A percentile compares a stretch with the other conserved stretches of the same genome.
Conservation (phyloP, 2,888 invertebrate species). For the Himalopsyche japonica region DNA sequence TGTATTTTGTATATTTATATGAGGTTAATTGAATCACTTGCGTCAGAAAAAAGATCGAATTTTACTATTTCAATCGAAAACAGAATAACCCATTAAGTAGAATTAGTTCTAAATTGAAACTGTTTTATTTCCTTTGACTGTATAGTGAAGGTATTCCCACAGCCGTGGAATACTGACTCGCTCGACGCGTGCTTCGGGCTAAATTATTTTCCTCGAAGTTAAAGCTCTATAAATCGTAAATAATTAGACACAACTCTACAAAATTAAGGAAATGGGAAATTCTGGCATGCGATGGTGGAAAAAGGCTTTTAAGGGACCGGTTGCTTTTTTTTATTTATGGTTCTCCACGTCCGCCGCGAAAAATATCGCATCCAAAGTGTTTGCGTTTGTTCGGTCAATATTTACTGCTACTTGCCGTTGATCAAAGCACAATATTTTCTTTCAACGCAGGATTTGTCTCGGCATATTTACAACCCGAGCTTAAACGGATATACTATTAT, state of each 20-base stretch:
- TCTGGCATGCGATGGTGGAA: slow-evolving; percentile 28
- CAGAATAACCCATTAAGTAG: neutral
- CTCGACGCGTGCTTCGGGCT: slow-evolving; percentile 19
- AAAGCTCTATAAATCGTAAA: slow-evolving; percentile 40
- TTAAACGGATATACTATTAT: neutral
- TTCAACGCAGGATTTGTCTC: slow-evolving; percentile 21
- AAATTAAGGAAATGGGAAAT: slow-evolving; percentile 36
- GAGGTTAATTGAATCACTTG: too few relatives aligned
- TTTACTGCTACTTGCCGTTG: slow-evolving; percentile 33
- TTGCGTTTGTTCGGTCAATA: slow-evolving; percentile 26
- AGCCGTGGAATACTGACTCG: neutral
- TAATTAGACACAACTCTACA: slow-evolving; percentile 39
- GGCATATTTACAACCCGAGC: neutral
- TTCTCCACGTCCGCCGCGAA: neutral
- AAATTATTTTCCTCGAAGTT: slow-evolving; percentile 37
- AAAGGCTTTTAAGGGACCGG: slow-evolving; percentile 22
- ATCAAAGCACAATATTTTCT: slow-evolving; percentile 37
- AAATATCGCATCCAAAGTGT: slow-evolving; percentile 20
- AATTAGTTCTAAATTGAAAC: neutral
- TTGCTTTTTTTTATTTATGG: slow-evolving; percentile 25
- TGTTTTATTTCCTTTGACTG: slow-evolving; percentile 9
- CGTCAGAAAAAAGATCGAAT: too few relatives aligned
- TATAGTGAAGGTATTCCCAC: neutral
- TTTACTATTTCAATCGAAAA: neutral
- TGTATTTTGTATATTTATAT: too few relatives aligned